Percentiles rank a stretch among this genome's conserved stretches.
These are phyloP conservation scores for Chloroclystis v-ata DNA, from an alignment of 2,888 invertebrate species.

Conservation along the genomic window DNA sequence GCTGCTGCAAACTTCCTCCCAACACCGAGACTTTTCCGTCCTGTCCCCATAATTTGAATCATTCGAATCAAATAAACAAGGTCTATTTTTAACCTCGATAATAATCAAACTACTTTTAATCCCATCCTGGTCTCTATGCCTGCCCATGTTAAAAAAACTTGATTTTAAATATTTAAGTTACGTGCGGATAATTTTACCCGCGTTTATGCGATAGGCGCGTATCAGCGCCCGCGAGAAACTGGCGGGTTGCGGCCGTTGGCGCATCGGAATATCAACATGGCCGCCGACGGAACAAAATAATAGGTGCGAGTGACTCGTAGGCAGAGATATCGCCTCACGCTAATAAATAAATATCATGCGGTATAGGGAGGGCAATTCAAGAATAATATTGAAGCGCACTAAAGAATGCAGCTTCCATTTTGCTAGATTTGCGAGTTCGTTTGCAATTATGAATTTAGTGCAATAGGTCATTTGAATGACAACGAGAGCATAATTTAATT, in stretches of 20 bases:
- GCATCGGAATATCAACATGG: constrained; percentile 56
- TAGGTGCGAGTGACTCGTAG: constrained; percentile 50
- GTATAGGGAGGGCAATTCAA: constrained; percentile 31
- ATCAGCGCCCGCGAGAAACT: constrained; percentile 68
- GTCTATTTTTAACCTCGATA: constrained; percentile 62
- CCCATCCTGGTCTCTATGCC: constrained; percentile 62
- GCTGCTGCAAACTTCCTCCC: constrained; percentile 69
- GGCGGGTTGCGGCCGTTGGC: constrained; percentile 54
- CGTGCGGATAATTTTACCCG: constrained; percentile 45
- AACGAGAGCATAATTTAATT: constrained; percentile 17
- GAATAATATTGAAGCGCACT: background rate
- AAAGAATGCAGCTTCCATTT: background rate
- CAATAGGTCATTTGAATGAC: constrained; percentile 21
- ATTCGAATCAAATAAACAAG: constrained; percentile 66
- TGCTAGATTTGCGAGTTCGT: background rate
- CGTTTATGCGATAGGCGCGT: constrained; percentile 51
- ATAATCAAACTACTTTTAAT: constrained; percentile 65
- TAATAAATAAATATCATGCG: constrained; percentile 67
- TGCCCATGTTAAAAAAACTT: constrained; percentile 48
- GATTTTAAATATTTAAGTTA: constrained; percentile 25
- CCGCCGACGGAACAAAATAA: constrained; percentile 58
- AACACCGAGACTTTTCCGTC: constrained; percentile 64
- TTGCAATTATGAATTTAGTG: constrained; percentile 12
- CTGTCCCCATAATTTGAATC: constrained; percentile 65
- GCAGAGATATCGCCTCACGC: constrained; percentile 58